Percentiles rank a stretch among this genome's conserved stretches.
Evolutionary conservation across 92 coral and sea anemone species (phyloP).

Genomic region (Heteractis magnifica): DNA sequence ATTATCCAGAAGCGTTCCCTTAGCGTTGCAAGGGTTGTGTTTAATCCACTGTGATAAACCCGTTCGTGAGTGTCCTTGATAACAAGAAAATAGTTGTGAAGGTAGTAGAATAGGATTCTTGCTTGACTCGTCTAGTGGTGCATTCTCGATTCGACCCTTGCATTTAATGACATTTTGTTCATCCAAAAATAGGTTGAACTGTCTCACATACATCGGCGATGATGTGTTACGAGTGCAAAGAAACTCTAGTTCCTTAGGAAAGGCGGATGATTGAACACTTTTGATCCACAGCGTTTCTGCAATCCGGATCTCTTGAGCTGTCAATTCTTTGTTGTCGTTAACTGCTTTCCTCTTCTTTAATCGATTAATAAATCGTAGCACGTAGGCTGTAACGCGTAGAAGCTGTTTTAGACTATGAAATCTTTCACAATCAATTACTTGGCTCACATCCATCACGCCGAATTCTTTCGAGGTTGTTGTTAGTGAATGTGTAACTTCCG

Average conservation of each 20-base stretch:
- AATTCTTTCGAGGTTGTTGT: background rate
- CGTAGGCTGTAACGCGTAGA: conserved; percentile 23
- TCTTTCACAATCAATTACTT: conserved; percentile 3
- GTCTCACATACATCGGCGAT: background rate
- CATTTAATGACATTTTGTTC: conserved; percentile 32
- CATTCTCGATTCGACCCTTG: conserved; percentile 40
- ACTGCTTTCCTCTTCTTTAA: background rate
- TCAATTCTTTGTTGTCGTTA: conserved; percentile 5
- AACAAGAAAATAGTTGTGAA: conserved; percentile 27
- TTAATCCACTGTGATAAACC: conserved; percentile 48
- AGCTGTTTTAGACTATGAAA: background rate
- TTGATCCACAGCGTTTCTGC: conserved; percentile 56
- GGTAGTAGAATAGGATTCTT: conserved; percentile 53
- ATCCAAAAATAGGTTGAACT: conserved; percentile 35
- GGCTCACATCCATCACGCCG: background rate
- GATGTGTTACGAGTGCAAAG: background rate
- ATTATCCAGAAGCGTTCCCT: conserved; percentile 44
- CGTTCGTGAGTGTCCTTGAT: conserved; percentile 42
- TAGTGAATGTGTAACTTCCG: conserved; percentile 5
- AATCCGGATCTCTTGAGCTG: conserved; percentile 18
- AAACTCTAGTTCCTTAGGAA: too few relatives aligned
- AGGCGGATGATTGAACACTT: background rate
- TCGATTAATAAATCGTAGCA: background rate
- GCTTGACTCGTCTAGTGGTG: conserved; percentile 27
- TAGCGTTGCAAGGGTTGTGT: conserved; percentile 31